Conservation (phyloP, 2,797 vertebrate species). For the Ibycter americanus region DNA sequence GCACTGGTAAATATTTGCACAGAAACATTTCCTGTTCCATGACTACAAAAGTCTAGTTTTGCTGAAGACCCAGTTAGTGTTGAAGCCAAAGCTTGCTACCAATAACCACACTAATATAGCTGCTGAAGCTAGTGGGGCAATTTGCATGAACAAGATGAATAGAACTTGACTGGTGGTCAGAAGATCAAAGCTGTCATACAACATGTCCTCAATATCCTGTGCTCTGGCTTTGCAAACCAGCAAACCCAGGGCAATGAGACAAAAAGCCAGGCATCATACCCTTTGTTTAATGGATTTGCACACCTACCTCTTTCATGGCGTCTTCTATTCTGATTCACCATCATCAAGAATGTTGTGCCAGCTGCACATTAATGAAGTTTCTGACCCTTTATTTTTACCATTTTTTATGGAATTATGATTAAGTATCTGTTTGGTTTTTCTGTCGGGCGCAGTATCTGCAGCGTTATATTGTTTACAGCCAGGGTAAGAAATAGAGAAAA, state of each 20-base stretch:
- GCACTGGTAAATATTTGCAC: slow-evolving; percentile 73
- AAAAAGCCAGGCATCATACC: background rate
- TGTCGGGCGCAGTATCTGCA: background rate
- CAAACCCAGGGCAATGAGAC: background rate
- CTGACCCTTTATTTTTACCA: background rate
- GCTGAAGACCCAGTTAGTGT: background rate
- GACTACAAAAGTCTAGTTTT: slow-evolving; percentile 66
- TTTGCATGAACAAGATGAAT: background rate
- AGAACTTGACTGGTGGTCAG: background rate
- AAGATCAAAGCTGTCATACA: background rate
- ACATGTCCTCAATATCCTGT: background rate
- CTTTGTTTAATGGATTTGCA: background rate
- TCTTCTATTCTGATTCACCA: background rate
- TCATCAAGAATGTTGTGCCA: background rate
- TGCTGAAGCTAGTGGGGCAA: background rate
- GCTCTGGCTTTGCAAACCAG: background rate
- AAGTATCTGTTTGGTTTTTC: background rate
- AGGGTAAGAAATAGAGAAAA: background rate
- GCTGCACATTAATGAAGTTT: background rate
- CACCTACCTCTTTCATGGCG: background rate
- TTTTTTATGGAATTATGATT: background rate
- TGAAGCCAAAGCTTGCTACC: background rate
- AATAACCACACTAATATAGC: background rate
- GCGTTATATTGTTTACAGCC: background rate
- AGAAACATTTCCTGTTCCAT: slow-evolving; percentile 63